Percentiles rank a stretch among this genome's conserved stretches.
Conservation (phyloP, 2,113 vertebrate genomes). For the Psittacula cyanocephala region DNA sequence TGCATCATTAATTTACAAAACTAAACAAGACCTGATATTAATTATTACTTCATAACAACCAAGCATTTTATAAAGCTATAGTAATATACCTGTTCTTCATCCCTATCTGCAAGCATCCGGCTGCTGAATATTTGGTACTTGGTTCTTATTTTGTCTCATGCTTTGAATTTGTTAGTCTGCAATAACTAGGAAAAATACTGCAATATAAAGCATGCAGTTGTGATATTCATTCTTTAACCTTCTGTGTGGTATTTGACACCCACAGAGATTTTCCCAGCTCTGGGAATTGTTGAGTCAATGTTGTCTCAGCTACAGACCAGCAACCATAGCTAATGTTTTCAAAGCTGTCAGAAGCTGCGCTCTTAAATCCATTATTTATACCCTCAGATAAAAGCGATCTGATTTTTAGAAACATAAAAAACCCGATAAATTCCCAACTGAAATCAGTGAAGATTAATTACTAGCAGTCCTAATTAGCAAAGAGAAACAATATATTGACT, state of each 20-base stretch:
- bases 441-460: background rate
- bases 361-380: conserved; percentile 17
- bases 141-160: background rate
- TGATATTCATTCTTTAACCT: conserved; percentile 1
- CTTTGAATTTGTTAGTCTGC: background rate
- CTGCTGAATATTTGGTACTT: background rate
- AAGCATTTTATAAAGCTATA: background rate
- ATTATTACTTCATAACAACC: background rate
- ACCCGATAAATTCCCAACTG: background rate
- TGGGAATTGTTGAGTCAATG: background rate
- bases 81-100: background rate
- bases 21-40: conserved; percentile 12
- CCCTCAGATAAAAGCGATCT: background rate
- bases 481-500: background rate
- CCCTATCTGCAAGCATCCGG: background rate
- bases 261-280: conserved; percentile 20
- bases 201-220: conserved; percentile 1
- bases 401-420: background rate
- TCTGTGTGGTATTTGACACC: conserved; percentile 2
- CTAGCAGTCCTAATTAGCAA: background rate
- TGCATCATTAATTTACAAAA: conserved; percentile 6
- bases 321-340: conserved; percentile 10
- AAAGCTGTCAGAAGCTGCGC: background rate
- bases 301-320: conserved; percentile 11
- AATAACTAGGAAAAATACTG: background rate